Base-by-base conservation (phyloP, 2,797 vertebrate species). In the Dermochelys coriacea region DNA sequence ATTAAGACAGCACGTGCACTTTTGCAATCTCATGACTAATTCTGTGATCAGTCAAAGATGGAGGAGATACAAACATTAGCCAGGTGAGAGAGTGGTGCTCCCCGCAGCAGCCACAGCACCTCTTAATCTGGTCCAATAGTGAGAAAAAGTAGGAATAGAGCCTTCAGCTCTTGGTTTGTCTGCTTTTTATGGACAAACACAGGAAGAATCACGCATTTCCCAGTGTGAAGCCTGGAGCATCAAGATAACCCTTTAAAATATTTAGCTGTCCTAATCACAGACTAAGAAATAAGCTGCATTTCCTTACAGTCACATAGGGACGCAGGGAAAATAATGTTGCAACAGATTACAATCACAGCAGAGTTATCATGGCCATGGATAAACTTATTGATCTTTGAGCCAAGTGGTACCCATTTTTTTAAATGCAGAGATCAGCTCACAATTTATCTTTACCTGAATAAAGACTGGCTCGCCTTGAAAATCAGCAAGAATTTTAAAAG, bases 351-450 rank as follows among this genome's bases (percentile, higher is more conserved):
- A 55, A 79, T 27, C 88, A 80, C 9, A 89, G 55, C 23, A 1
- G 5, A 89, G n/a, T 18, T n/a, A 68, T 34, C 61, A 19, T 16
- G 6, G 80, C 81, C 5, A 68, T 11, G 71, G 54, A 23, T 84
- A 49, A 31, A 37, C 71, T 52, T 0, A 3, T 31, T 12, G 23
- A 85, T 37, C 49, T 80, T 77, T 88, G 55, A 11, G 41, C 50
- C 50, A 4, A 29, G 25, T 6, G 41, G 41, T 0, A 0, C 0
- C 31, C 52, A 21, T 54, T 50, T 64, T 57, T 84, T 21, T 34
- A 54, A 84, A 54, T 0, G 5, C 61, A n/a, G 19, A 10, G 37
- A 41, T 71, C 10, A 23, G 68, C n/a, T 71, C 37, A 41, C 68
- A 71, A 41, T 71, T 41, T 41, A 37, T 12, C 34, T 71, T 64